Percentiles rank a stretch among this genome's conserved stretches.
Evolutionary conservation across 1,140 invertebrate species (phyloP).

Genomic region (Drosophila fuyamai): DNA sequence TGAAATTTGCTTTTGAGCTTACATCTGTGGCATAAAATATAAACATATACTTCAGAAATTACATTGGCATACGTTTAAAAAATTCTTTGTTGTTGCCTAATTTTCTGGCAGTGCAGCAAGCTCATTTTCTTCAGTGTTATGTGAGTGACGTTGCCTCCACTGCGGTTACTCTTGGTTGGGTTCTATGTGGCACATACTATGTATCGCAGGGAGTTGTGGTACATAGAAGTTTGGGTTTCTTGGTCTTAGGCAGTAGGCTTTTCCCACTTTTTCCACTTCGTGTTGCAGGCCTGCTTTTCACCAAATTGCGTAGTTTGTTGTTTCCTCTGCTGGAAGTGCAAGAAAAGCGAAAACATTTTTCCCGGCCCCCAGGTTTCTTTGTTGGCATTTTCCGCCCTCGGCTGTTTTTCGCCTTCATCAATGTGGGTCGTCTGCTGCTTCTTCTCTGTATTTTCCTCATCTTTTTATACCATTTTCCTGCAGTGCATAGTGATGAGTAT

Average conservation of each 20-base stretch:
- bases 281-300: constrained; percentile 56
- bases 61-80: too few species aligned
- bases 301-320: constrained; percentile 69
- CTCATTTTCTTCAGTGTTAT: constrained; percentile 38
- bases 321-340: constrained; percentile 42
- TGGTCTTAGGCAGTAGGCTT: not conserved
- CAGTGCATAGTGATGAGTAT: constrained; percentile 67
- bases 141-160: constrained; percentile 75
- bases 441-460: constrained; percentile 37
- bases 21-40: too few species aligned
- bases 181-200: constrained; percentile 34
- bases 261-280: constrained; percentile 13
- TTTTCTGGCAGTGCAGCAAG: constrained; percentile 13
- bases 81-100: not conserved
- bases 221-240: constrained; percentile 45
- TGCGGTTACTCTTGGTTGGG: constrained; percentile 43
- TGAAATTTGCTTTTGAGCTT: too few species aligned
- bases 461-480: constrained; percentile 30
- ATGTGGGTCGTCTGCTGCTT: constrained; percentile 67
- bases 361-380: constrained; percentile 11
- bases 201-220: constrained; percentile 9
- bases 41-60: too few species aligned
- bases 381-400: constrained; percentile 29
- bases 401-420: constrained; percentile 35
- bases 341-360: constrained; percentile 38